Percentiles rank a stretch among this genome's conserved stretches.
Evolutionary conservation across 2,113 vertebrate genomes (phyloP).

Genomic region (Psophia crepitans): DNA sequence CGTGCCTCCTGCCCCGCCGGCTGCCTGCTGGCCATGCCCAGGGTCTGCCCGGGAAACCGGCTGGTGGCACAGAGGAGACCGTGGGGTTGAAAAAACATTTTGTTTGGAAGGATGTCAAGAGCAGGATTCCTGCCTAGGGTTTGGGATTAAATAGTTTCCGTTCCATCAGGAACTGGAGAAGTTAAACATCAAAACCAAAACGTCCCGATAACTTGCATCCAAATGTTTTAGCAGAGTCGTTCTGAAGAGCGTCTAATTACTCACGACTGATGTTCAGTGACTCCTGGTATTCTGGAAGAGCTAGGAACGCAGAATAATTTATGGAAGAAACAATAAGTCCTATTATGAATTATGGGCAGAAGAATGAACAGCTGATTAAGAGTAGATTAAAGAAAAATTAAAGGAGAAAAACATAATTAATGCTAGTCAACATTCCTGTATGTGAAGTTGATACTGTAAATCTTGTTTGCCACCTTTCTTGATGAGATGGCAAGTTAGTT

Average conservation of each 20-base stretch:
- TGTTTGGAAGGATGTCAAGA: background rate
- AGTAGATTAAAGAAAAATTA: background rate
- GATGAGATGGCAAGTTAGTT: background rate
- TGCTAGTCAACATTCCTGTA: background rate
- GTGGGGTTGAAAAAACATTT: accelerated
- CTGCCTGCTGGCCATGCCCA: background rate
- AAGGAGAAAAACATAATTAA: background rate
- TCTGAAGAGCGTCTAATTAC: background rate
- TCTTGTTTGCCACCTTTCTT: background rate
- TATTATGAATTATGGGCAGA: background rate
- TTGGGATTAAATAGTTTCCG: background rate
- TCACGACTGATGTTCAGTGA: background rate
- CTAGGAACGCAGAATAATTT: background rate
- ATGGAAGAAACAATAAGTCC: background rate
- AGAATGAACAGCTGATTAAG: background rate
- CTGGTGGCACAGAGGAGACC: background rate
- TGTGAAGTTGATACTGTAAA: background rate
- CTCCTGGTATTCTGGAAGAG: background rate
- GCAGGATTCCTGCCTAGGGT: accelerated
- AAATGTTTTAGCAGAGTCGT: background rate
- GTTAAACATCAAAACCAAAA: background rate
- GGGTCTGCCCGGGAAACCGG: background rate
- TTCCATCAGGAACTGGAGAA: background rate
- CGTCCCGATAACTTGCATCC: background rate
- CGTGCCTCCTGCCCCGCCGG: background rate